A percentile compares a stretch with the other conserved stretches of the same genome.
Conservation (phyloP, 2,888 invertebrate species). For the Junonia oenone region DNA sequence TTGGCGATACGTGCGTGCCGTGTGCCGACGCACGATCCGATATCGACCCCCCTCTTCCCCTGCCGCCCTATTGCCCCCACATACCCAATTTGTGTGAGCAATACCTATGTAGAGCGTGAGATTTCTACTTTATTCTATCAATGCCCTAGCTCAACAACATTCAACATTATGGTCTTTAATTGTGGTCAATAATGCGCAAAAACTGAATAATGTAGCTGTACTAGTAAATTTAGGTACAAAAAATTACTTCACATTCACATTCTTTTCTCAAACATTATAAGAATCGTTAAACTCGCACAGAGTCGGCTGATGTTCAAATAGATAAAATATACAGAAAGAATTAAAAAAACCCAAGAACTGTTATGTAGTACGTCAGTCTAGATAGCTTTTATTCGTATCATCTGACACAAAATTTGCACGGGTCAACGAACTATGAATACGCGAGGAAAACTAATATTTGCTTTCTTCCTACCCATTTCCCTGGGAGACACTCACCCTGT, state of each 20-base stretch:
- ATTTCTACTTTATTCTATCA: constrained; percentile 23
- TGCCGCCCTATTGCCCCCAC: constrained; percentile 13
- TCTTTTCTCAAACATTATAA: not conserved
- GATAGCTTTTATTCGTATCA: constrained; percentile 45
- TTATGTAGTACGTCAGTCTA: constrained; percentile 41
- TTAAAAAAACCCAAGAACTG: constrained; percentile 37
- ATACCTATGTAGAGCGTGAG: constrained; percentile 35
- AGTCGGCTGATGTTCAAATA: constrained; percentile 29
- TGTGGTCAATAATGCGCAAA: not conserved
- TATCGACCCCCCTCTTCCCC: constrained; percentile 30
- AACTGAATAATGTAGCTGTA: not conserved
- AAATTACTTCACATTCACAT: not conserved
- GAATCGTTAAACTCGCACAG: not conserved
- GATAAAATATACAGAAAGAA: constrained; percentile 33
- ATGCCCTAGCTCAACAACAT: no score
- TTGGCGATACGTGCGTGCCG: constrained; percentile 52
- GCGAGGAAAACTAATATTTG: constrained; percentile 71
- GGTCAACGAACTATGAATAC: constrained; percentile 67
- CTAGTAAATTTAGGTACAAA: not conserved
- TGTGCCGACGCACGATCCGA: constrained; percentile 40
- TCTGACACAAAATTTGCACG: constrained; percentile 58
- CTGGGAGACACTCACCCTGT: constrained; percentile 54
- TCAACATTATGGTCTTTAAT: not conserved
- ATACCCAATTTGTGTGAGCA: constrained; percentile 25
- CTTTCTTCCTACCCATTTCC: constrained; percentile 64